Evolutionary conservation across 2,888 invertebrate genomes (phyloP).

Genomic region (Drosophila mimica): DNA sequence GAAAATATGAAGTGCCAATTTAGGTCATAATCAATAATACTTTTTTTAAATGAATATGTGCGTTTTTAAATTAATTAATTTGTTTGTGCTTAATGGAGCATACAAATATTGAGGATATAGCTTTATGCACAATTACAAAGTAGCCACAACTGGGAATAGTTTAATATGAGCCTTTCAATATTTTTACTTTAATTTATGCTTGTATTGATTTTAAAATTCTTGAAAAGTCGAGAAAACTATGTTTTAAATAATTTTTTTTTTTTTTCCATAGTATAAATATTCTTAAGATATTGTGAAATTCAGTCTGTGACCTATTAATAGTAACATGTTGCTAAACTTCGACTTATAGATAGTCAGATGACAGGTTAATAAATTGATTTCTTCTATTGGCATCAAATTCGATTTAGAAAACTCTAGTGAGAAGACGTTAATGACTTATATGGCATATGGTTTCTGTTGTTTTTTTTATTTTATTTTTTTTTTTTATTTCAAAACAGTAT

Average conservation of each 20-base stretch:
- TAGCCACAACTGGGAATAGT: too few relatives aligned
- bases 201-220: not conserved
- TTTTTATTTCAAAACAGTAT: conserved; percentile 10
- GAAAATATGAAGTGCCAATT: not conserved
- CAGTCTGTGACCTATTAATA: not conserved
- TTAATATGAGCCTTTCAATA: not conserved
- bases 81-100: not conserved
- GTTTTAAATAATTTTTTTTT: not conserved
- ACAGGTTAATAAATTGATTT: conserved; percentile 1
- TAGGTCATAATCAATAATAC: too few relatives aligned
- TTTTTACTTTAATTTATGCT: not conserved
- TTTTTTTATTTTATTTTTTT: not conserved
- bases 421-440: conserved; percentile 40
- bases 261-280: too few relatives aligned
- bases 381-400: not conserved
- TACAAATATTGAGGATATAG: not conserved
- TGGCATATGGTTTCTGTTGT: not conserved
- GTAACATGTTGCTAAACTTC: not conserved
- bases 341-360: not conserved
- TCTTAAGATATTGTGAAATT: not conserved
- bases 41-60: not conserved
- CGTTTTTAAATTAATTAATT: not conserved
- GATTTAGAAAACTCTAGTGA: conserved; percentile 24
- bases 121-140: not conserved
- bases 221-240: not conserved